Evolutionary conservation across 2,888 invertebrate species (phyloP).

Genomic region (Trachelus iudaicus): DNA sequence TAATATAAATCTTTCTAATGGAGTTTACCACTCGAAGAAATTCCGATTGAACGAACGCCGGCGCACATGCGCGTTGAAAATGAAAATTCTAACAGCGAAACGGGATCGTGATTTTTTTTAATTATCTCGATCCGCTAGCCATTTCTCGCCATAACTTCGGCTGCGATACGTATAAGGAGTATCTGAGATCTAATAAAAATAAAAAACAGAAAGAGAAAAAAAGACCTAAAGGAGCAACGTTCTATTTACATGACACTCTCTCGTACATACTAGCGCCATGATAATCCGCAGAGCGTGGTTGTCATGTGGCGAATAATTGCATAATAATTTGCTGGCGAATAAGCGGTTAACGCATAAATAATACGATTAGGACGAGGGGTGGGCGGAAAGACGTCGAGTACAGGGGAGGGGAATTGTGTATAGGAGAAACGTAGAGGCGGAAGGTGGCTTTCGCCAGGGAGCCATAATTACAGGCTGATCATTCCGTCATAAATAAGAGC

Average conservation of each 20-base stretch:
- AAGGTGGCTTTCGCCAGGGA: constrained; percentile 50
- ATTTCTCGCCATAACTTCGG: background rate
- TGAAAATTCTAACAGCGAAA: background rate
- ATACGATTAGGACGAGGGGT: constrained; percentile 32
- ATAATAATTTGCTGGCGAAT: constrained; percentile 47
- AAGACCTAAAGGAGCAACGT: background rate
- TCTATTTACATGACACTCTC: background rate
- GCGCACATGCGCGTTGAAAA: background rate
- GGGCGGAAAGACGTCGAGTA: constrained; percentile 21
- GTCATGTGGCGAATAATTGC: constrained; percentile 40
- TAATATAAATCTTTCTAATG: background rate
- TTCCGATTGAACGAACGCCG: background rate
- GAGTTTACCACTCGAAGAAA: background rate
- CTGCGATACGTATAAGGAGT: background rate
- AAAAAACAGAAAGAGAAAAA: background rate
- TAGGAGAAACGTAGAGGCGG: constrained; percentile 32
- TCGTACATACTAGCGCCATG: background rate
- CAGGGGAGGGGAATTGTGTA: constrained; percentile 1
- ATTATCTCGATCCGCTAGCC: background rate
- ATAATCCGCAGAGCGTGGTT: constrained; percentile 23
- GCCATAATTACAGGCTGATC: constrained; percentile 60
- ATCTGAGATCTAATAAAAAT: background rate
- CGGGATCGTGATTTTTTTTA: background rate
- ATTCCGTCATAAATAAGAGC: constrained; percentile 58
- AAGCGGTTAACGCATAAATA: constrained; percentile 43